These are phyloP conservation scores for Antitype chi DNA, from an alignment of 2,888 invertebrate species.

Conservation along the genomic window DNA sequence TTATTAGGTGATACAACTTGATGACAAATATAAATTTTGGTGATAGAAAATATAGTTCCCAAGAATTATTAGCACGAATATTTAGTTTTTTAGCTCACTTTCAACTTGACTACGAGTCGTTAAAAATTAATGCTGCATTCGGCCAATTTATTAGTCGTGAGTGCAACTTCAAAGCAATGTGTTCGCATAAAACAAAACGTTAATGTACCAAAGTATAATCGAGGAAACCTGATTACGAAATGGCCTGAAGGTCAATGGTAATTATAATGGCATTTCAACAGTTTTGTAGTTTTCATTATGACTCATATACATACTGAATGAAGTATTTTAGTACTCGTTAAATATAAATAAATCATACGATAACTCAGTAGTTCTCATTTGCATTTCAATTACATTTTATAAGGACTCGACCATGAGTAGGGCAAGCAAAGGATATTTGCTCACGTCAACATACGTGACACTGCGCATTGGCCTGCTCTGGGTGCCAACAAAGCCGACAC, in stretches of 20 bases:
- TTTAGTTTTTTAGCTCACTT: slow-evolving; percentile 2
- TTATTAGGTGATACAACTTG: too few relatives aligned
- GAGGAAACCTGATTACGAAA: slow-evolving; percentile 46
- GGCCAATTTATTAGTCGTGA: slow-evolving; percentile 13
- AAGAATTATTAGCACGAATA: neutral
- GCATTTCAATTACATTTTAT: slow-evolving; percentile 55
- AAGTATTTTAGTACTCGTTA: slow-evolving; percentile 9
- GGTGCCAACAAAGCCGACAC: slow-evolving; percentile 42
- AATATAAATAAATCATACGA: slow-evolving; percentile 36
- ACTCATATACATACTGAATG: slow-evolving; percentile 16
- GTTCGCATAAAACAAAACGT: slow-evolving; percentile 10
- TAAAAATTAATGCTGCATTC: neutral
- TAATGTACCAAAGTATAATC: slow-evolving; percentile 14
- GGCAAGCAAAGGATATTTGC: slow-evolving; percentile 65
- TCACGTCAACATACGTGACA: slow-evolving; percentile 69
- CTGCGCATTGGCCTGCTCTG: slow-evolving; percentile 1
- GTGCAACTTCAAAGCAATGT: slow-evolving; percentile 23
- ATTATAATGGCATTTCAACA: slow-evolving; percentile 22
- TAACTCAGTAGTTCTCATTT: slow-evolving; percentile 40
- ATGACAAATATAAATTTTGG: too few relatives aligned
- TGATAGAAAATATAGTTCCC: too few relatives aligned
- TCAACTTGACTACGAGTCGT: slow-evolving; percentile 1
- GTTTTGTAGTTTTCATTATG: slow-evolving; percentile 26
- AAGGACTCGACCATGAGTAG: slow-evolving; percentile 62
- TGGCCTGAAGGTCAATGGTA: slow-evolving; percentile 28